Evolutionary conservation across 2,797 vertebrate species (phyloP), one percentile per base, ranked within the genome.

Genomic region (Xiphorhynchus erythropygius): DNA sequence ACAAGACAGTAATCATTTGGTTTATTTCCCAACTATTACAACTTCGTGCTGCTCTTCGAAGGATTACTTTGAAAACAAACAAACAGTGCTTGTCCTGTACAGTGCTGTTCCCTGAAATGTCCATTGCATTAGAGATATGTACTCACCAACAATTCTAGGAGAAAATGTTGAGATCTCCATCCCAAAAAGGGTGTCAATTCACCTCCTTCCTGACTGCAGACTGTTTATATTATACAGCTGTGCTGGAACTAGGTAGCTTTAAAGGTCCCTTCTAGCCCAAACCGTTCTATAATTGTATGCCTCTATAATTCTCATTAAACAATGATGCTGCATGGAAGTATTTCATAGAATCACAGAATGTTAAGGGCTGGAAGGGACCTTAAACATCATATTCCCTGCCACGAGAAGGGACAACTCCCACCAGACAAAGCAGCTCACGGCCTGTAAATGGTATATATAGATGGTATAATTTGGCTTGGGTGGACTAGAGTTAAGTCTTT

Each of bases 151-250:
- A 30, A 70, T 32, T 47, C 9, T 24, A 23, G 2, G 8, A 30
- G 71, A 46, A 76, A 46, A 57, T 33, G n/a, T 50, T 50, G 30
- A 60, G 63, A 70, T 65, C 7, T 27, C 9, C 9, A 21, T 62
- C 17, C 17, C 13, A 35, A 60, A 80, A 49, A 35, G 4, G 30
- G 10, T 50, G 4, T 47, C 12, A 47, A 47, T 23, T 23, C 24
- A 13, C 23, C 47, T 6, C 18, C 2, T 0, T 8, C 9, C 14
- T 59, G 27, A 25, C 9, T 16, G 5, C 5, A 49, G 33, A 9
- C 3, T 53, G 5, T 27, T 33, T 42, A 17, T 44, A 42, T 59
- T 59, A 12, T 5, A 62, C 41, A 41, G 8, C 13, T 59, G 6
- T 64, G 39, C 33, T 78, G 19, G 19, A 68, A 28, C 24, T 12